A percentile compares a stretch with the other conserved stretches of the same genome.
These are phyloP conservation scores for Emydoidea blandingii DNA, from an alignment of 2,797 vertebrate genomes.

Conservation along the genomic window DNA sequence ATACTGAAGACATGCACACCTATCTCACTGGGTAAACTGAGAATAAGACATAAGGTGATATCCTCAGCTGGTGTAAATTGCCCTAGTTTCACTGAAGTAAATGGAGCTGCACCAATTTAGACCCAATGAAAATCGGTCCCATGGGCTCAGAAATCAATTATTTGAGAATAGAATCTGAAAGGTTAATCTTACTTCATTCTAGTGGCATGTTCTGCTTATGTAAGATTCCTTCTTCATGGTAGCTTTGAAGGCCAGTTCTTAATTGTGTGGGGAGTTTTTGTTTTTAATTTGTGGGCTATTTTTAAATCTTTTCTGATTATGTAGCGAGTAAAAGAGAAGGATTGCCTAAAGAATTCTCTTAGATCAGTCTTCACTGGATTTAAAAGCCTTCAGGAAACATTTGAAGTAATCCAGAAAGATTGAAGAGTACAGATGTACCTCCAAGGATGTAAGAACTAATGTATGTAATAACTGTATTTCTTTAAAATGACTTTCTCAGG, in stretches of 20 bases:
- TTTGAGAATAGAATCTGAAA: background rate
- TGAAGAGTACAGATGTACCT: slow-evolving; percentile 53
- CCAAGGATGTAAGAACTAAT: slow-evolving; percentile 61
- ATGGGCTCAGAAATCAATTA: background rate
- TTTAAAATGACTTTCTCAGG: slow-evolving; percentile 62
- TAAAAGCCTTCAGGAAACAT: slow-evolving; percentile 74
- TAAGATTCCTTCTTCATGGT: background rate
- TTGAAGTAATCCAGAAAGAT: slow-evolving; percentile 51
- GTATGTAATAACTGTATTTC: slow-evolving; percentile 62
- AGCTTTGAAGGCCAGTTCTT: background rate
- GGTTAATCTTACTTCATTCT: slow-evolving; percentile 8
- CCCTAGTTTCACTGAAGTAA: background rate
- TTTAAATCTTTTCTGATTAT: background rate
- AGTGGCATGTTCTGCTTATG: background rate
- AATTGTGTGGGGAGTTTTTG: background rate
- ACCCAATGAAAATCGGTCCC: background rate
- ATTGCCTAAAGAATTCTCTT: slow-evolving; percentile 37
- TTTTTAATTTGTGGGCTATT: background rate
- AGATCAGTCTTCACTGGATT: slow-evolving; percentile 67
- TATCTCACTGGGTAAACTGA: background rate
- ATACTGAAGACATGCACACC: background rate
- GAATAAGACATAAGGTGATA: background rate
- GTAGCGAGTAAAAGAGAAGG: slow-evolving; percentile 45
- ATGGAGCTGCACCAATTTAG: background rate
- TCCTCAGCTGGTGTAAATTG: background rate